A percentile compares a stretch with the other conserved stretches of the same genome.
Evolutionary conservation across 92 coral and sea anemone species (phyloP).

Genomic region (Bergia puertoricense): DNA sequence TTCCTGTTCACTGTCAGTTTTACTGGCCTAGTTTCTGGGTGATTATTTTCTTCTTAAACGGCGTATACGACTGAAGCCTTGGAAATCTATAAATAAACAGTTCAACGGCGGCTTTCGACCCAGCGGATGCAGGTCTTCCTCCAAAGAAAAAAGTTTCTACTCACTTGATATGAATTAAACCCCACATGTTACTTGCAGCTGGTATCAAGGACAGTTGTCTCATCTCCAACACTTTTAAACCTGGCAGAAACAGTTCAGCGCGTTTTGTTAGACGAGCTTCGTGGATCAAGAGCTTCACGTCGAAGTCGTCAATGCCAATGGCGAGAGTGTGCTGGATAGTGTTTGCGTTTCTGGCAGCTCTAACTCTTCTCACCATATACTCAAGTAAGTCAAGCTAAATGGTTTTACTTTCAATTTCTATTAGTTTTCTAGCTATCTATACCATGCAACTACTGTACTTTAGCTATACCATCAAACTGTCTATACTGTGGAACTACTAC

Average conservation of each 20-base stretch:
- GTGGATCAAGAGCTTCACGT: too few species aligned
- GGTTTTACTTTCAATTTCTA: neutral
- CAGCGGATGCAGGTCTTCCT: neutral
- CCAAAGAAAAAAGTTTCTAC: neutral
- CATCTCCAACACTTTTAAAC: neutral
- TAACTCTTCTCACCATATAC: slow-evolving; percentile 14
- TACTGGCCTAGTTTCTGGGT: neutral
- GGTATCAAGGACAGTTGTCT: neutral
- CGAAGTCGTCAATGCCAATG: neutral
- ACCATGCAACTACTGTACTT: neutral
- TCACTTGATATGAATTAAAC: neutral
- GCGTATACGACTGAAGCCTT: neutral
- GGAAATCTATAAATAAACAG: neutral
- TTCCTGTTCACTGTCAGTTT: neutral
- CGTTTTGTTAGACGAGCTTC: neutral
- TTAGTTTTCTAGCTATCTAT: too few species aligned
- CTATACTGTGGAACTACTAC: too few species aligned
- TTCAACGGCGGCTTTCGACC: neutral
- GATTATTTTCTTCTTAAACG: neutral
- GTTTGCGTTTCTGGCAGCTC: neutral
- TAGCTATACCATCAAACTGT: too few species aligned
- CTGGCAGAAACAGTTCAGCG: neutral
- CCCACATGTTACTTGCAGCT: neutral
- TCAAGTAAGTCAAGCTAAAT: slow-evolving; percentile 3
- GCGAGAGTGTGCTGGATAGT: neutral